A percentile compares a stretch with the other conserved stretches of the same genome.
Evolutionary conservation across 2,113 vertebrate genomes (phyloP).

Genomic region (Zapus hudsonius): DNA sequence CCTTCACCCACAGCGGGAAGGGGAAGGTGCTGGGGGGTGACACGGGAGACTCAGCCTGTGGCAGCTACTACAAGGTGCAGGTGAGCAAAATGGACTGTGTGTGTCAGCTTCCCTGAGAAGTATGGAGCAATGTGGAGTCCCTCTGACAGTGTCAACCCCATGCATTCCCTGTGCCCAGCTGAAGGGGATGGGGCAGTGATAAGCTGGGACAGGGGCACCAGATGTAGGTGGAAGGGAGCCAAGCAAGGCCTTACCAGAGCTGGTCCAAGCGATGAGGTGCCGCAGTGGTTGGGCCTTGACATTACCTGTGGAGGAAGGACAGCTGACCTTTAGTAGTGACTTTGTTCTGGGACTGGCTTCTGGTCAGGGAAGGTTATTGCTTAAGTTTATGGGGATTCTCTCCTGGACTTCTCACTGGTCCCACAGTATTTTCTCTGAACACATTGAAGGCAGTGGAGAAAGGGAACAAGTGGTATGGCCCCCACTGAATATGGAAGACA

Average conservation of each 20-base stretch:
- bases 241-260: not conserved
- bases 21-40: slow-evolving; percentile 89
- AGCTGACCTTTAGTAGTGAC: not conserved
- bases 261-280: not conserved
- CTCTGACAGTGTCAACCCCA: fast-evolving
- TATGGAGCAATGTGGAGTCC: not conserved
- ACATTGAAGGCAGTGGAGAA: not conserved
- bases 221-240: not conserved
- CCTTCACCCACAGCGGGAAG: slow-evolving; percentile 89
- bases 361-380: not conserved
- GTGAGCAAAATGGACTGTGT: slow-evolving; percentile 73
- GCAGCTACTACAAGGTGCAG: slow-evolving; percentile 93
- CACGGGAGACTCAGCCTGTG: slow-evolving; percentile 91
- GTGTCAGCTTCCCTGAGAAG: not conserved
- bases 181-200: not conserved
- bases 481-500: not conserved
- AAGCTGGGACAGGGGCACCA: no score
- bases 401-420: not conserved
- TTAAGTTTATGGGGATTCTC: not conserved
- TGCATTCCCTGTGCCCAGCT: no score
- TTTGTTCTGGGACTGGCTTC: not conserved
- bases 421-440: not conserved
- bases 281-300: not conserved
- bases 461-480: not conserved
- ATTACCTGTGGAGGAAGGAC: not conserved